Evolutionary conservation across 2,113 vertebrate species (phyloP), one percentile per base, ranked within the genome.

Genomic region (Dromas ardeola): DNA sequence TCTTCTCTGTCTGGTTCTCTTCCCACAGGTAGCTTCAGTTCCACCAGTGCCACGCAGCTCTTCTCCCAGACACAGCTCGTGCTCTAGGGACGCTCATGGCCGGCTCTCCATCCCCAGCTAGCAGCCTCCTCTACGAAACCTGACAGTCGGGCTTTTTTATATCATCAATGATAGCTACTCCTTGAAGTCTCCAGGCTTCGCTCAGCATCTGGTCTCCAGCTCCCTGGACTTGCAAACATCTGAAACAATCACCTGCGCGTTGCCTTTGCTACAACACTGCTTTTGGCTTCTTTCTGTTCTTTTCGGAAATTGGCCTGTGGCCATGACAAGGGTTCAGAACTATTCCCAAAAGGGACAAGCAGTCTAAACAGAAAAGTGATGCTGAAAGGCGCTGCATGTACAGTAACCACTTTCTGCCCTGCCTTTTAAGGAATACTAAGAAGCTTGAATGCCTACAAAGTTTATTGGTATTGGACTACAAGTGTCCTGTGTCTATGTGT

Each of bases 291-390:
- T 77, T 80, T 81, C 22, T 86, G 10, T 26, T 21, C 23, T 85
- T 86, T 73, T 53, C 86, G 73, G 63, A 92, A 92, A 62, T 0
- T 58, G 85, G 88, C 76, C 92, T 55, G 42, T 34, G 70, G 90
- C 85, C 92, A 55, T 5, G 34, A 90, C 13, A 47, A 66, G 30
- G 7, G 55, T 53, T 96, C 67, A 73, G 67, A 85, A 63, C 55
- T 62, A 45, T 27, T 91, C 87, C 87, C 66, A 22, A 76, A 85
- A 85, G 40, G 49, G 78, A 90, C 58, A 45, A 13, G 47, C 69
- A 93, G 73, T 52, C 81, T 89, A 74, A 96, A 96, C 65, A 81
- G 56, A 85, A 59, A 81, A 74, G 81, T 17, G 66, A 88, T 69
- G 61, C 81, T 90, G 81, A 69, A 86, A 63, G 43, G 53, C 0